Evolutionary conservation across 2,888 invertebrate species (phyloP).

Genomic region (Fragum whitleyi): DNA sequence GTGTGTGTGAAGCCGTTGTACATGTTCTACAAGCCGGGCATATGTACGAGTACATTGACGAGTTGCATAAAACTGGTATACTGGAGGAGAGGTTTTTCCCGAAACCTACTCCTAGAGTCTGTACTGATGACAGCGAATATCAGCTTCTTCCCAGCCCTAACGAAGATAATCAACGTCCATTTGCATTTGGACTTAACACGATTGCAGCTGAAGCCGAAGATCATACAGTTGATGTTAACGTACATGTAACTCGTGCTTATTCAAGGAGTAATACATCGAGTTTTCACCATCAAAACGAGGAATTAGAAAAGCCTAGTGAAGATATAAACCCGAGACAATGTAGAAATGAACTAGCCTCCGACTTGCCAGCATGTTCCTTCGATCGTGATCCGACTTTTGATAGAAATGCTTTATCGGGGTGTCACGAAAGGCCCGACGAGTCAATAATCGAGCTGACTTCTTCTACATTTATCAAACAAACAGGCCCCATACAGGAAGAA

Average conservation of each 20-base stretch:
- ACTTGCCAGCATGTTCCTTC: background rate
- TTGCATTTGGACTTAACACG: no score
- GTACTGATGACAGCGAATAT: background rate
- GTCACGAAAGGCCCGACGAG: background rate
- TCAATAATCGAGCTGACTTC: background rate
- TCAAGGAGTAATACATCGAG: no score
- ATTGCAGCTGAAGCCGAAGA: no score
- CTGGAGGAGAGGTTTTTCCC: background rate
- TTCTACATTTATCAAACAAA: background rate
- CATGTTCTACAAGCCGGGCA: background rate
- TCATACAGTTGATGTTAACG: no score
- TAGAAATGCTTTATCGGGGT: background rate
- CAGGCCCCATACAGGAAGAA: background rate
- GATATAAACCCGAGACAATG: background rate
- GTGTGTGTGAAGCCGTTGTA: constrained; percentile 14
- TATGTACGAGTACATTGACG: background rate
- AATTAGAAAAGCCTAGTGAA: no score
- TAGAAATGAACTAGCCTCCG: constrained; percentile 12
- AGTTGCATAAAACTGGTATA: background rate
- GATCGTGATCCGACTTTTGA: background rate
- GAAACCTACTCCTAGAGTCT: background rate
- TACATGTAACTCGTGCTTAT: no score
- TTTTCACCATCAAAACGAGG: no score
- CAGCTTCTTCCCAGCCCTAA: background rate
- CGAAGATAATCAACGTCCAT: no score